Evolutionary conservation across 2,888 invertebrate species (phyloP).

Genomic region (Teleiodes luculella): DNA sequence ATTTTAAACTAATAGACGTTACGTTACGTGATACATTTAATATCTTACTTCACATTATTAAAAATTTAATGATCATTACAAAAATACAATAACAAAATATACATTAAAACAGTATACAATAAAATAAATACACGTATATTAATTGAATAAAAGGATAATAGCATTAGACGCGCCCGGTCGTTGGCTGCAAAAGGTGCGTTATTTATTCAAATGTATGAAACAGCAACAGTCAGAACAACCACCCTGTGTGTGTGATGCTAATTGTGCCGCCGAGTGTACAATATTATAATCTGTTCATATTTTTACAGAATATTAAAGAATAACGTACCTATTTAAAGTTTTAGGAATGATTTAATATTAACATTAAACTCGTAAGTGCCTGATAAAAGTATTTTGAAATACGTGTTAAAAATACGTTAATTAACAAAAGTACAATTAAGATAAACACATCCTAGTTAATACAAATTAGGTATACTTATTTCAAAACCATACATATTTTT

Average conservation of each 20-base stretch:
- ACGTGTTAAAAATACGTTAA: too few species aligned
- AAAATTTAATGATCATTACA: too few species aligned
- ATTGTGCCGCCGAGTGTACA: constrained; percentile 4
- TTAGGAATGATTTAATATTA: too few species aligned
- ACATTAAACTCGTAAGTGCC: too few species aligned
- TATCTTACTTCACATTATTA: too few species aligned
- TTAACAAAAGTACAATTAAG: too few species aligned
- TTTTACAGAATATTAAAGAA: background rate
- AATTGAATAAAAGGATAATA: constrained; percentile 49
- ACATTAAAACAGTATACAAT: background rate
- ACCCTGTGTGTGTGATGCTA: constrained; percentile 5
- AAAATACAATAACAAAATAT: background rate
- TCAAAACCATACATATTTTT: too few species aligned
- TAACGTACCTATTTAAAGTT: background rate
- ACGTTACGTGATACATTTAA: too few species aligned
- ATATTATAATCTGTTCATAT: background rate
- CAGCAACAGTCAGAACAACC: constrained; percentile 16
- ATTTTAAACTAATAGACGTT: too few species aligned
- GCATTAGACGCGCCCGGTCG: constrained; percentile 39
- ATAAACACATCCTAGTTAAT: too few species aligned
- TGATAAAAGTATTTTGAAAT: too few species aligned
- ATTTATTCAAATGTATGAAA: constrained; percentile 34
- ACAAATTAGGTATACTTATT: too few species aligned
- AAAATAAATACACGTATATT: constrained; percentile 21
- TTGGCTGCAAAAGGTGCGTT: constrained; percentile 53